Conservation (phyloP, 1,140 invertebrate genomes). For the Laupala kohalensis region DNA sequence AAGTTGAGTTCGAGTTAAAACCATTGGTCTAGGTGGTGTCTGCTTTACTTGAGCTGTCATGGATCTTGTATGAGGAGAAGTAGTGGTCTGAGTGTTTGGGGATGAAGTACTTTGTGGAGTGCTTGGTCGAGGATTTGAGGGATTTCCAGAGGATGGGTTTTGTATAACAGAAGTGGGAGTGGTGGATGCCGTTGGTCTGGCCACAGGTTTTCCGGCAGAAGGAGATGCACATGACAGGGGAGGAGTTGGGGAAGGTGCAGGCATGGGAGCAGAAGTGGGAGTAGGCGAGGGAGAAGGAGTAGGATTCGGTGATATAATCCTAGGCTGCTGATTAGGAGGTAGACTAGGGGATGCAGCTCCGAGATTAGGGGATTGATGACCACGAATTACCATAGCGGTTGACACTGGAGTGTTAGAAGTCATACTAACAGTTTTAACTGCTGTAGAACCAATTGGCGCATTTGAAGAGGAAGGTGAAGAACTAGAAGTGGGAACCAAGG, state of each 20-base stretch:
- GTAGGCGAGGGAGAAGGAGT: neutral
- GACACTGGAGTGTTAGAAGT: neutral
- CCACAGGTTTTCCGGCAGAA: neutral
- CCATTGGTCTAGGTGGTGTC: conserved; percentile 31
- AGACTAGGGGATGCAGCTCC: neutral
- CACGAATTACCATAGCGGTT: neutral
- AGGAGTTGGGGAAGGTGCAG: conserved; percentile 14
- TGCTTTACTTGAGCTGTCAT: conserved; percentile 18
- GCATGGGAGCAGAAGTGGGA: neutral
- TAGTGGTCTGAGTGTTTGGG: neutral
- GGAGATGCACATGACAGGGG: conserved; percentile 10
- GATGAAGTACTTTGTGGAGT: neutral
- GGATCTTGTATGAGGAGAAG: neutral
- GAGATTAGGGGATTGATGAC: neutral
- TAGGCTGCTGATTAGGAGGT: neutral
- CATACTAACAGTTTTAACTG: neutral
- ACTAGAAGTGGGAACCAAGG: conserved; percentile 6
- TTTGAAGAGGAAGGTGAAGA: neutral
- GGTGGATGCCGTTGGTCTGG: conserved; percentile 1
- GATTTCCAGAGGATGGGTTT: neutral
- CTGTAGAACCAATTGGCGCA: neutral
- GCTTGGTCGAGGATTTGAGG: neutral
- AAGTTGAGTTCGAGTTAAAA: conserved; percentile 29
- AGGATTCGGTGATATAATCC: neutral
- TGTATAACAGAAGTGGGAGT: conserved; percentile 3